Percentiles rank a stretch among this genome's conserved stretches.
Conservation (phyloP, 2,797 vertebrate species). For the Cossypha heuglini region DNA sequence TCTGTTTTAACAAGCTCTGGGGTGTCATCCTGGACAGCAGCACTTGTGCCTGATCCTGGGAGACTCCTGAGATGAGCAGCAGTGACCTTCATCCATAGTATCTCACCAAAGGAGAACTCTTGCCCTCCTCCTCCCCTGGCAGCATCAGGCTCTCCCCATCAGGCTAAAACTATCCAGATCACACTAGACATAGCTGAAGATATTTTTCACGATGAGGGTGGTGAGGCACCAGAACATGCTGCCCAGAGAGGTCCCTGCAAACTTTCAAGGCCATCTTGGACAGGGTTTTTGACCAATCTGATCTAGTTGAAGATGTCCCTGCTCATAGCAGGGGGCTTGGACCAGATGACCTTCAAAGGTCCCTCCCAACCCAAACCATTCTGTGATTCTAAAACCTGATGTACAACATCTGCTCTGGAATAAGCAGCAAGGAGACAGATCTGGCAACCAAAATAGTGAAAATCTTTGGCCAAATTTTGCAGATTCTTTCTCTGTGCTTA, state of each 20-base stretch:
- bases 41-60: background rate
- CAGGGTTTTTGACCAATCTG: background rate
- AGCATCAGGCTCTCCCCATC: background rate
- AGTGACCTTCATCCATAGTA: background rate
- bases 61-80: background rate
- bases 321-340: background rate
- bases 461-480: background rate
- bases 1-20: constrained; percentile 2
- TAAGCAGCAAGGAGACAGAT: background rate
- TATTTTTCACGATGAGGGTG: background rate
- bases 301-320: background rate
- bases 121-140: background rate
- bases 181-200: background rate
- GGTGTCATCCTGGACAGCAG: background rate
- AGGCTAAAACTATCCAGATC: background rate
- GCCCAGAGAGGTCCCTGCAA: background rate
- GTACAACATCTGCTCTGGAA: background rate
- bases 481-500: background rate
- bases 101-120: background rate
- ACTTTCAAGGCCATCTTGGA: background rate
- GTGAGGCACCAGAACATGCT: background rate
- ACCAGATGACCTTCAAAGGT: background rate
- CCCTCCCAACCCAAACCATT: background rate
- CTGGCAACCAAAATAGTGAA: background rate
- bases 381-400: background rate